phyloP scores from a whole-genome alignment of 2,113 vertebrate genomes.

The Panthera leo region DNA sequence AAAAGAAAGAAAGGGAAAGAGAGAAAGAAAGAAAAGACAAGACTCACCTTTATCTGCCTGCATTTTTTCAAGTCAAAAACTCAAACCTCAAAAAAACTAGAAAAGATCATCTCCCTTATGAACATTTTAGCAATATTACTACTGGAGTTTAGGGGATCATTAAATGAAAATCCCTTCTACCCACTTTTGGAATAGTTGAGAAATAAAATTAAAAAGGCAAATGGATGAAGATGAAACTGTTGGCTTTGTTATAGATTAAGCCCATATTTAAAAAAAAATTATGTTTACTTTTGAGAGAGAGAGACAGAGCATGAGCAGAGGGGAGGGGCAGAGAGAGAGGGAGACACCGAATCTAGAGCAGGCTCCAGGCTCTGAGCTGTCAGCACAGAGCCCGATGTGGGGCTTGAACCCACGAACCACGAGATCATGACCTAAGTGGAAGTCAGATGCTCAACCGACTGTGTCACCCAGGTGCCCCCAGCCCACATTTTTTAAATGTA shows the following conservation, averaged over 20 bases:
- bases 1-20: no score
- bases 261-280: not conserved
- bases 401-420: no score
- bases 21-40: no score
- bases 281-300: no score
- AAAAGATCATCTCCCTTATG: not conserved
- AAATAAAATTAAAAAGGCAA: slow-evolving; percentile 7
- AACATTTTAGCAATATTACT: not conserved
- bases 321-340: no score
- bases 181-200: not conserved
- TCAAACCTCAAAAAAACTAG: not conserved
- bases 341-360: no score
- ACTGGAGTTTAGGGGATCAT: not conserved
- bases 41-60: not conserved
- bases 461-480: not conserved
- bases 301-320: no score
- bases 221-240: not conserved
- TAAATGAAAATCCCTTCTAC: slow-evolving; percentile 1
- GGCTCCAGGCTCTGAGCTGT: no score
- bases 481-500: not conserved
- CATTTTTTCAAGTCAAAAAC: not conserved
- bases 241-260: not conserved
- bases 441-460: no score
- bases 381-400: no score
- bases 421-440: no score